These are phyloP conservation scores for Scleropages formosus DNA, from an alignment of 2,797 vertebrate genomes.

Conservation along the genomic window DNA sequence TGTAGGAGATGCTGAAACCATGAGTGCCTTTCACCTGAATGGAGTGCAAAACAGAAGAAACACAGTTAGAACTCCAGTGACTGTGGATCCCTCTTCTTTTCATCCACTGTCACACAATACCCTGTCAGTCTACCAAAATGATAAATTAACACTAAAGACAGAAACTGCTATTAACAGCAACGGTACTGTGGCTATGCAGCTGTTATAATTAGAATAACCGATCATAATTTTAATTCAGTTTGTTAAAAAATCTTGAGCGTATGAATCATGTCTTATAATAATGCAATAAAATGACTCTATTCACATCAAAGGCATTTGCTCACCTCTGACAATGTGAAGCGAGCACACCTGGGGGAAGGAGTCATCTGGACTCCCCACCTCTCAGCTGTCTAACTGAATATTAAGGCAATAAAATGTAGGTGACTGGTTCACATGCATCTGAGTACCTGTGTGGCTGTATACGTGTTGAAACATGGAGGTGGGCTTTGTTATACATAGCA, in stretches of 20 bases:
- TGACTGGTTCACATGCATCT: not conserved
- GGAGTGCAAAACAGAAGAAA: slow-evolving; percentile 56
- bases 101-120: not conserved
- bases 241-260: too few species aligned
- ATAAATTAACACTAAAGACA: too few species aligned
- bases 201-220: too few species aligned
- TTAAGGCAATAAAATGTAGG: not conserved
- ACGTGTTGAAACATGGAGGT: too few species aligned
- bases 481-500: too few species aligned
- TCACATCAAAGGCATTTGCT: slow-evolving; percentile 28
- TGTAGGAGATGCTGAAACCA: slow-evolving; percentile 10
- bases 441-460: too few species aligned
- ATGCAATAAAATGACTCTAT: too few species aligned
- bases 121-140: not conserved
- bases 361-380: slow-evolving; percentile 2
- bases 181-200: too few species aligned
- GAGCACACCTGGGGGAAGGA: not conserved
- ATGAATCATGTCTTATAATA: not conserved
- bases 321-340: not conserved
- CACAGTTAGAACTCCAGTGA: slow-evolving; percentile 49
- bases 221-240: too few species aligned
- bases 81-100: not conserved
- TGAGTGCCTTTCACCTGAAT: slow-evolving; percentile 68
- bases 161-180: too few species aligned
- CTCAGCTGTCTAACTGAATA: too few species aligned